Evolutionary conservation across 2,888 invertebrate species (phyloP), one percentile per base, ranked within the genome.

Genomic region (Drosophila prostipennis): DNA sequence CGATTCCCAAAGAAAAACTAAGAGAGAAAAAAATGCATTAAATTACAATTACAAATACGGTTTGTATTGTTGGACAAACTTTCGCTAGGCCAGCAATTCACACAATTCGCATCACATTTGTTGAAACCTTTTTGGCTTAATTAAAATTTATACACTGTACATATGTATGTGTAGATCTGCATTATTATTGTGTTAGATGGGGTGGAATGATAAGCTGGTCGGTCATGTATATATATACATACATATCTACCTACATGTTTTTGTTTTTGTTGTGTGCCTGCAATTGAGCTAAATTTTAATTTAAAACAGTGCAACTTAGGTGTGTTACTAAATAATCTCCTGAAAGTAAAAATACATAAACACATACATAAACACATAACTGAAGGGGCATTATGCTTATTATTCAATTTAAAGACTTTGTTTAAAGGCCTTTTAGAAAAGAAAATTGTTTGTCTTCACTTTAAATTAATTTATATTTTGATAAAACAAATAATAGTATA

Each of bases 51-150:
- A 67, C 78, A 69, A 60, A 68, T 71, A 69, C 56, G 37, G 70
- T 52, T 71, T 32, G 34, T 29, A 48, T 56, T 64, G 61, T 58
- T 60, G 43, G 36, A 43, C 23, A 32, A 60, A 61, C 55, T 67
- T 67, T 43, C 64, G 61, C 40, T 39, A 26, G 16, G 26, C 36
- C 37, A 39, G n/a, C 60, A 74, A 68, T 79, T 85, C 80, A 78
- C 73, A 82, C 69, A 78, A 70, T 86, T 82, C 76, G 57, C 74
- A 82, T 81, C 80, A 78, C 78, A 85, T 78, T 85, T 85, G 71
- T 71, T 75, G 71, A 61, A 82, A 79, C 56, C 53, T 67, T 82
- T 79, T 56, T 65, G 42, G 69, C 74, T 78, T 70, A 83, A 83
- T 80, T 83, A 72, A 80, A 82, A 76, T 72, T 78, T 74, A 61